Conservation (phyloP, 2,888 invertebrate species). For the Noctuana brunneofusca region DNA sequence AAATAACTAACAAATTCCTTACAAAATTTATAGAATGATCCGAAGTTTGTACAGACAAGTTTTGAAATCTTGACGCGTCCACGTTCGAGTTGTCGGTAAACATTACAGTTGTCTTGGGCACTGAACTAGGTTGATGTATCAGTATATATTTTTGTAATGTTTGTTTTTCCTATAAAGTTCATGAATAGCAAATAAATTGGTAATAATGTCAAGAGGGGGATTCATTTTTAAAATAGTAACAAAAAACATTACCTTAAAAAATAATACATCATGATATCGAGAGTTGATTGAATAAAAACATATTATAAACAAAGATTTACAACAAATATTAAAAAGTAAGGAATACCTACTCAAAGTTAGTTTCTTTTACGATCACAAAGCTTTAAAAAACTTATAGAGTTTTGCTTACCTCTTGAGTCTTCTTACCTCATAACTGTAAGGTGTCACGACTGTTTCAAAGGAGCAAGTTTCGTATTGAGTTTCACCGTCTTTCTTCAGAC, state of each 20-base stretch:
- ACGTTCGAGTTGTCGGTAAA: slow-evolving; percentile 25
- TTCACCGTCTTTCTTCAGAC: slow-evolving; percentile 29
- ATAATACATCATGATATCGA: too few relatives aligned
- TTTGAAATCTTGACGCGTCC: slow-evolving; percentile 25
- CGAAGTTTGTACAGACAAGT: slow-evolving; percentile 57
- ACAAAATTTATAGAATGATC: slow-evolving; percentile 61
- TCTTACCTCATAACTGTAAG: slow-evolving; percentile 9
- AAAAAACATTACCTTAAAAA: too few relatives aligned
- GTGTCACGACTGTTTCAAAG: slow-evolving; percentile 16
- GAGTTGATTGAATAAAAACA: too few relatives aligned
- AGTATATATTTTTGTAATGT: background rate
- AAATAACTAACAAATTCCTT: slow-evolving; percentile 43
- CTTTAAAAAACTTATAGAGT: background rate
- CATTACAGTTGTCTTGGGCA: slow-evolving; percentile 7
- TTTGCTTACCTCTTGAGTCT: slow-evolving; percentile 3
- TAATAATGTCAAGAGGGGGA: too few relatives aligned
- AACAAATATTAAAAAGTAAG: background rate
- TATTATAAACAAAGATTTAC: background rate
- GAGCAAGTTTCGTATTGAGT: slow-evolving; percentile 29
- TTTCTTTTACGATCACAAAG: background rate
- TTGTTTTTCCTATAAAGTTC: slow-evolving; percentile 1
- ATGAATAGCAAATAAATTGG: too few relatives aligned
- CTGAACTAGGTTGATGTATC: slow-evolving; percentile 5
- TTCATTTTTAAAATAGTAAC: too few relatives aligned
- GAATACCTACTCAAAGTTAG: background rate